These are phyloP conservation scores for Sebastes vulpes DNA, from an alignment of 2,797 vertebrate species.

Conservation along the genomic window DNA sequence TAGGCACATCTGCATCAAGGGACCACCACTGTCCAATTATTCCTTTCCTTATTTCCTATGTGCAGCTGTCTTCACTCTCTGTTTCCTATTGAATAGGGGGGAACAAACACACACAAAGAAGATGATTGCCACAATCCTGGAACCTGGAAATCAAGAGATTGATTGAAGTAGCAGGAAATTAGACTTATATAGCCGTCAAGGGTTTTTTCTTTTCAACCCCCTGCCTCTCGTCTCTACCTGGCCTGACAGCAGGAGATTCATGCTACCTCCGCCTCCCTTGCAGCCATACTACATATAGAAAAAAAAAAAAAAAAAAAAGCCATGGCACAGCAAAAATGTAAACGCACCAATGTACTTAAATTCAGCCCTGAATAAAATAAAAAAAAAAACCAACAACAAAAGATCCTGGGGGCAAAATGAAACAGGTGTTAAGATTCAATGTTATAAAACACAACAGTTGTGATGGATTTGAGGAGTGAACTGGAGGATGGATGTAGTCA, in stretches of 20 bases:
- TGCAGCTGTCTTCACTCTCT: conserved; percentile 67
- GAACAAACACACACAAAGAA: conserved; percentile 12
- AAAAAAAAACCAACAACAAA: background rate
- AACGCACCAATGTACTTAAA: conserved; percentile 50
- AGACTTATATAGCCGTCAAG: conserved; percentile 46
- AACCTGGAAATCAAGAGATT: conserved; percentile 74
- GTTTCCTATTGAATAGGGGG: conserved; percentile 56
- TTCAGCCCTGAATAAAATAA: conserved; percentile 33
- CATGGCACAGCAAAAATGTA: conserved; percentile 56
- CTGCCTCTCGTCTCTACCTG: conserved; percentile 31
- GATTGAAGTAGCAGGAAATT: conserved; percentile 68
- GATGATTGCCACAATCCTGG: conserved; percentile 73
- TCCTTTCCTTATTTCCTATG: conserved; percentile 60
- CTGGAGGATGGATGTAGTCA: conserved; percentile 35
- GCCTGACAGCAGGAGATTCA: conserved; percentile 63
- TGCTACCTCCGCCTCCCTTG: conserved; percentile 57
- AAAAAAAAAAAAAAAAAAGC: conserved; percentile 15
- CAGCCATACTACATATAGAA: conserved; percentile 49
- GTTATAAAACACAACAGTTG: conserved; percentile 55
- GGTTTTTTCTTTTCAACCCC: conserved; percentile 40
- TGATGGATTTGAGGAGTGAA: conserved; percentile 34
- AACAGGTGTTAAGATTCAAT: conserved; percentile 37
- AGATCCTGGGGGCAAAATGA: conserved; percentile 32
- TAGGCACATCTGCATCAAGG: conserved; percentile 85
- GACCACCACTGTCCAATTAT: conserved; percentile 62